Evolutionary conservation across 2,113 vertebrate species (phyloP), one percentile per base, ranked within the genome.

Genomic region (Rhinopomastus cyanomelas): DNA sequence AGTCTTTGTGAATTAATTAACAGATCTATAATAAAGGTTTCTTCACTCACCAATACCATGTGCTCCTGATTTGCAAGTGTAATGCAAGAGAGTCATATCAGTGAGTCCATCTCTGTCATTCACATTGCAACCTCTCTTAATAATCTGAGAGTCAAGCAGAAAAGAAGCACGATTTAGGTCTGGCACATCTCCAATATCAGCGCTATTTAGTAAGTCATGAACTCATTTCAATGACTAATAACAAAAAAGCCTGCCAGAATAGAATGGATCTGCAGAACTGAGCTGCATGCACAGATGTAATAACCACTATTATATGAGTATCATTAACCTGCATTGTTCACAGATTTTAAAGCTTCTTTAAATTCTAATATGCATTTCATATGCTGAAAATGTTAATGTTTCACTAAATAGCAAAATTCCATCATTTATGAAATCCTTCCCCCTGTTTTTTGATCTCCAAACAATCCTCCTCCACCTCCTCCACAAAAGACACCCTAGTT

Each of bases 61-160:
- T 32, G 99, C 99, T 17, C 99, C 99, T 30, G 99, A 99, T 88
- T 99, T 99, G 96, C 99, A 99, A 85, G 98, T 98, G 87, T 99
- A 99, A 96, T 99, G 99, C 59, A 99, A 91, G 25, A 99, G 98
- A 59, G 98, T 99, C 99, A 99, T 99, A 68, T 99, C 99, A 5
- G 99, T 99, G 92, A 99, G 93, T 16, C 99, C 99, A 36, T 99
- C 99, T 85, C 99, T 97, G 91, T 99, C 99, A 55, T 99, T 99
- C 89, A 99, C 98, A 20, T 98, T 98, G 81, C 99, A 99, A 52
- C 99, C 99, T 91, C 99, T 97, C 95, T 98, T 99, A 74, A 99
- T 97, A 83, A 99, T 99, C 99, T 99, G 87, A 65, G 9, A 88
- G 55, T 65, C 25, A 85, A 75, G 30, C 44, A 16, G 75, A 87